Evolutionary conservation across 2,797 vertebrate species (phyloP).

Genomic region (Phalanger gymnotis): DNA sequence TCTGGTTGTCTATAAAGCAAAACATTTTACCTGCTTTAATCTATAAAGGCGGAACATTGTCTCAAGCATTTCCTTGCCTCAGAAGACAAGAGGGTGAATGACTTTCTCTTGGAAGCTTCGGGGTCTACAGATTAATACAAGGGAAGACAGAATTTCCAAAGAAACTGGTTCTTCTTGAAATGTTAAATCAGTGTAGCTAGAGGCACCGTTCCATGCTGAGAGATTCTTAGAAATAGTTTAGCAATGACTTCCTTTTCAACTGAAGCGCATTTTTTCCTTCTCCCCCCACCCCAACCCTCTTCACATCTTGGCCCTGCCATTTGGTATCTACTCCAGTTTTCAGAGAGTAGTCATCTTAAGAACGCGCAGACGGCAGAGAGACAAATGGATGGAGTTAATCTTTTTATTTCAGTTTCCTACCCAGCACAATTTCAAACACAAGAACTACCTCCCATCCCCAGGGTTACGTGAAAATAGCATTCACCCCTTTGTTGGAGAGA

Average conservation of each 20-base stretch:
- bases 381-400: constrained; percentile 10
- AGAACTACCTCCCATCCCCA: background rate
- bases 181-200: constrained; percentile 29
- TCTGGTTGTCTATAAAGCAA: constrained; percentile 18
- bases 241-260: constrained; percentile 45
- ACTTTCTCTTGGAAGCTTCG: constrained; percentile 47
- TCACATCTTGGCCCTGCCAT: constrained; percentile 17
- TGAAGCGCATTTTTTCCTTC: constrained; percentile 40
- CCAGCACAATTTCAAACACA: constrained; percentile 39
- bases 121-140: constrained; percentile 3
- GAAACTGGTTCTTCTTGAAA: constrained; percentile 33
- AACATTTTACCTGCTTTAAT: background rate
- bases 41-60: background rate
- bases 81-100: background rate
- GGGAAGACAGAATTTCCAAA: constrained; percentile 43
- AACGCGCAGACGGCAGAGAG: background rate
- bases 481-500: constrained; percentile 16
- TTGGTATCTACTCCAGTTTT: constrained; percentile 29
- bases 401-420: background rate
- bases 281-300: constrained; percentile 24
- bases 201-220: constrained; percentile 28
- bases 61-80: constrained; percentile 19
- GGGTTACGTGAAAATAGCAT: constrained; percentile 42
- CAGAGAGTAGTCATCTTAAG: constrained; percentile 34
- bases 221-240: constrained; percentile 54